Percentiles rank a stretch among this genome's conserved stretches.
These are phyloP conservation scores for Baronia brevicornis DNA, from an alignment of 2,888 invertebrate species.

Conservation along the genomic window DNA sequence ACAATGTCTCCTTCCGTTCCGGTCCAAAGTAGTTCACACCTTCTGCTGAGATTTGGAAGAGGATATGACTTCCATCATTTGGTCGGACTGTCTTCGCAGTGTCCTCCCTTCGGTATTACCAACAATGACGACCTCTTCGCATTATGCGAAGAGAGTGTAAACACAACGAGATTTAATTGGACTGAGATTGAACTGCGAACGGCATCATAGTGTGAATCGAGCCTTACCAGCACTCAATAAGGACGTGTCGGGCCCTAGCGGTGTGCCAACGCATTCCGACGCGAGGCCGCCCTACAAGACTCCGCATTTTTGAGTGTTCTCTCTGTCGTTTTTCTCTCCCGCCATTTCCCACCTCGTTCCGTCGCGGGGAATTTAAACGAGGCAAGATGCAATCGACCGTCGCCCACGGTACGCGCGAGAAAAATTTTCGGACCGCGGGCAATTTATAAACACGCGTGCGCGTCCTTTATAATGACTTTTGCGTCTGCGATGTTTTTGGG, in stretches of 20 bases:
- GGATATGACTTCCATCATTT: no score
- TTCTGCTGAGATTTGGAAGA: no score
- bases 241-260: conserved; percentile 46
- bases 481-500: conserved; percentile 27
- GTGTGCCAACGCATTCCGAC: conserved; percentile 60
- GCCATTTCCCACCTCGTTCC: conserved; percentile 58
- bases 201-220: conserved; percentile 30
- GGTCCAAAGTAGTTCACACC: no score
- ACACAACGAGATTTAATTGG: conserved; percentile 33
- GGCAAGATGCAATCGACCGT: conserved; percentile 46
- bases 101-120: no score
- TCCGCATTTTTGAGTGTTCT: conserved; percentile 50
- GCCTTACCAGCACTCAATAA: conserved; percentile 43
- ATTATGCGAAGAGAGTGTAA: conserved; percentile 17
- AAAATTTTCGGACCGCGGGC: conserved; percentile 36
- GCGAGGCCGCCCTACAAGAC: conserved; percentile 53
- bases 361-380: conserved; percentile 61
- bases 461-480: conserved; percentile 24
- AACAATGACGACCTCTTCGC: no score
- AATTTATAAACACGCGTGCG: conserved; percentile 33
- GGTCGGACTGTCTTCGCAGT: no score
- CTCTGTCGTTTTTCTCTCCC: conserved; percentile 49
- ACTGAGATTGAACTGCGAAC: conserved; percentile 50
- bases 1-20: no score
- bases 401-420: conserved; percentile 32